Evolutionary conservation across 1,140 invertebrate genomes (phyloP), one percentile per base, ranked within the genome.

Genomic region (Cherax quadricarinatus): DNA sequence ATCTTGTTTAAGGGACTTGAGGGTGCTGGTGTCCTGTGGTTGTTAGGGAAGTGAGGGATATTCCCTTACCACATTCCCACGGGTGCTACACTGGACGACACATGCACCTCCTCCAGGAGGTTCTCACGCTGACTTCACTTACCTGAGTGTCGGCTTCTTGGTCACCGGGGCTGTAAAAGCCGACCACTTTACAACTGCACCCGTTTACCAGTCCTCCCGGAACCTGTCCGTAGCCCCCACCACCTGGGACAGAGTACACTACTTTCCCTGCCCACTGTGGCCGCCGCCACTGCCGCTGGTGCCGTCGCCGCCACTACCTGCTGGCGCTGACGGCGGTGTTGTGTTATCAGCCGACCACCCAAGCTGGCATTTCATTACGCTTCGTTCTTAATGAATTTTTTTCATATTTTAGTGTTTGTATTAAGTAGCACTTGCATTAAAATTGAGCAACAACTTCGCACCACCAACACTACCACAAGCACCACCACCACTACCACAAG

Each of bases 91-190:
- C 16, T 24, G 78, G 48, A 24, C 48, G 30, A 41, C 30, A 49
- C 24, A 49, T 49, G 53, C n/a, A 49, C 48, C 30, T 49, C 21
- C 30, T 41, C n/a, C 78, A 14, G 24, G 78, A 49, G 24, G n/a
- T 83, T 86, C 84, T 86, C 84, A 86, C 84, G 83, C 83, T n/a
- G 62, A 14, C 70, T 18, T 14, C 24, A 18, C 62, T 51, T 86
- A 86, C 84, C 84, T 86, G 84, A 57, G 62, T 24, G 62, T 75
- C 84, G 1, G 84, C 84, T 86, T 75, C 84, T 86, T 16, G 62
- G 84, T 49, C 48, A 1, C 30, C 62, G 12, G 84, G 84, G 62
- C 48, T 66, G 62, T 73, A 86, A 86, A 16, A n/a, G 21, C 30
- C 66, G 84, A 86, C 84, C 84, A 51, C 78, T 49, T 79, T 41